These are phyloP conservation scores for Saguinus midas DNA, from an alignment of 2,113 vertebrate genomes.

Conservation along the genomic window DNA sequence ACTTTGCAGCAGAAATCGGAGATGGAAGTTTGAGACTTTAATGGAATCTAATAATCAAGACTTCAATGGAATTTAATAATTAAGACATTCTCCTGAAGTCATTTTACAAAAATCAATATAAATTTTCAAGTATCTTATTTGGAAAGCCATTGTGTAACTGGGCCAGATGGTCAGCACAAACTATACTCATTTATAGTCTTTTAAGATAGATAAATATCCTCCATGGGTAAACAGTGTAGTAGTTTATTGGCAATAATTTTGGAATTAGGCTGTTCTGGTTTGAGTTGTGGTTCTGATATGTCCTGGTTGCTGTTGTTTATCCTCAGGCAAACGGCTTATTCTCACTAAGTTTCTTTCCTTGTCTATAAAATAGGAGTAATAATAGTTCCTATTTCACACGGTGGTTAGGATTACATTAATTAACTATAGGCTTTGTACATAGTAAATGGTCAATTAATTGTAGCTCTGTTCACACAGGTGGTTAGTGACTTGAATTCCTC, in stretches of 20 bases:
- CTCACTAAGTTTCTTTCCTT: not conserved
- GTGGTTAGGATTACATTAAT: not conserved
- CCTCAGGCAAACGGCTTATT: not conserved
- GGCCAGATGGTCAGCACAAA: not conserved
- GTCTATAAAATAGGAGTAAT: not conserved
- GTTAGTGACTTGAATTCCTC: not conserved
- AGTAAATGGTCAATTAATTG: not conserved
- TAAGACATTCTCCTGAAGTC: not conserved
- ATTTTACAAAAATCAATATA: not conserved
- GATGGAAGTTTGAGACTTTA: not conserved
- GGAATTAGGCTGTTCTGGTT: not conserved
- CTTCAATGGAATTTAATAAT: not conserved
- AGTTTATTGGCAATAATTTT: not conserved
- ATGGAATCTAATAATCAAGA: slow-evolving; percentile 1
- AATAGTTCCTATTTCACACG: not conserved
- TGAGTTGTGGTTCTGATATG: not conserved
- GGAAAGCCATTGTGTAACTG: not conserved
- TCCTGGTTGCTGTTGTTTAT: not conserved
- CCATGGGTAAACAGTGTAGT: not conserved
- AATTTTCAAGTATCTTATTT: slow-evolving; percentile 7
- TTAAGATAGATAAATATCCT: not conserved
- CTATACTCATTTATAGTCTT: not conserved
- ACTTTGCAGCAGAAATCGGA: not conserved
- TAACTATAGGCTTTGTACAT: not conserved
- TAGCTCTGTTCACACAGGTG: not conserved